A percentile compares a stretch with the other conserved stretches of the same genome.
These are phyloP conservation scores for Drosophila paracracens DNA, from an alignment of 2,888 invertebrate species.

Conservation along the genomic window DNA sequence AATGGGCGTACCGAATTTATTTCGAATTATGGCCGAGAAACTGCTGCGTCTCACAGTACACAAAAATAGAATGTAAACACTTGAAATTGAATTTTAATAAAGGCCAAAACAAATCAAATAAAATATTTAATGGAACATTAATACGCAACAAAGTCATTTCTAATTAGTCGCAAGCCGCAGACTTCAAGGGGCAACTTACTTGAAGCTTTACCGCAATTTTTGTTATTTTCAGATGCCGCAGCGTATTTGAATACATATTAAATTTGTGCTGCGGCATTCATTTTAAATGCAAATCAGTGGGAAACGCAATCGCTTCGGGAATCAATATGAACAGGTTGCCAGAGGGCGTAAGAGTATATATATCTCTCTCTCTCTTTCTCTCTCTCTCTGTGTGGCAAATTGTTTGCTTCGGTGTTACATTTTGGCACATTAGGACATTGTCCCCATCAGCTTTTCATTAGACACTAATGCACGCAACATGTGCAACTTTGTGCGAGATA, in stretches of 20 bases:
- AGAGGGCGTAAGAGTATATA: constrained; percentile 3
- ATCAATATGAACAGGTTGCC: constrained; percentile 64
- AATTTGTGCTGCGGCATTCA: constrained; percentile 65
- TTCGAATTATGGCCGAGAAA: constrained; percentile 62
- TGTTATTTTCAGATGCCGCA: constrained; percentile 34
- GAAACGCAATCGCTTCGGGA: constrained; percentile 41
- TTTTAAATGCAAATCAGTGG: constrained; percentile 77
- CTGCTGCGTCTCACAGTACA: constrained; percentile 16
- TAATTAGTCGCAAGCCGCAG: constrained; percentile 58
- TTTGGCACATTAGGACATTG: constrained; percentile 13
- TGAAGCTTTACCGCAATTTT: constrained; percentile 6
- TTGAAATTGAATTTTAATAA: constrained; percentile 79
- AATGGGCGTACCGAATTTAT: constrained; percentile 69
- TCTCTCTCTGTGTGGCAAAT: constrained; percentile 6
- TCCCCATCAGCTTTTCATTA: constrained; percentile 6
- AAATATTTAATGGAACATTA: constrained; percentile 80
- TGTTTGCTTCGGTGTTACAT: constrained; percentile 27
- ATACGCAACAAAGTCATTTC: constrained; percentile 69
- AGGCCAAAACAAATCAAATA: constrained; percentile 62
- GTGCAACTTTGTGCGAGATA: not conserved
- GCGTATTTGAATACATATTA: constrained; percentile 77
- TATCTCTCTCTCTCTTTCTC: not conserved
- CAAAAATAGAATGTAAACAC: constrained; percentile 71
- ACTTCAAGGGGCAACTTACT: constrained; percentile 1
- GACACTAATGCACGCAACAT: constrained; percentile 12